Evolutionary conservation across 2,888 invertebrate species (phyloP), one percentile per base, ranked within the genome.

Genomic region (Meta bourneti): DNA sequence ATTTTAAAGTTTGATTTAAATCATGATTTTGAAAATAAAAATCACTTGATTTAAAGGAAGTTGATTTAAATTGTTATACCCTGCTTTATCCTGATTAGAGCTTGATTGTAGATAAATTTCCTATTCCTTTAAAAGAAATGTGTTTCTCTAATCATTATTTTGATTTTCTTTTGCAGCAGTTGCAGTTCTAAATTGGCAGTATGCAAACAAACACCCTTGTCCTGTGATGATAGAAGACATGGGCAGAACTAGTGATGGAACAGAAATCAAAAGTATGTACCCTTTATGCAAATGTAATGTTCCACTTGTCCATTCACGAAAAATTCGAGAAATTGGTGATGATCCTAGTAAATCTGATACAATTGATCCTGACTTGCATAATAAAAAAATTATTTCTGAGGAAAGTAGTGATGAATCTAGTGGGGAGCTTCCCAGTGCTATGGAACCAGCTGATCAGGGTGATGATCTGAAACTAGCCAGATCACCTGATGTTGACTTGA

Each of bases 171-270:
- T 54, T 75, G 49, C 74, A 93, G 93, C 92, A 86, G 91, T 93
- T 93, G 93, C 93, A 91, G 93, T 94, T 90, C 89, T 94, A 75
- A 93, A 93, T 79, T 93, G 93, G 93, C 93, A 93, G 90, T 93
- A 93, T 85, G 93, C 93, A 72, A 92, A 89, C 83, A 93, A 93
- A 85, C 93, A 93, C 81, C 93, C 93, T 61, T 94, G 94, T 93
- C 93, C 94, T 93, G 94, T 94, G 91, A 93, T 94, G 93, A 94
- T 94, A 72, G 94, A 94, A 91, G 93, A 94, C 91, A 93, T 93
- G 93, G 93, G 92, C 61, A 87, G 90, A 91, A 90, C 75, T 88
- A 90, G 84, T 91, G 90, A 92, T 80, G 91, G 93, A 83, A 87
- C 91, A 84, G 90, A 91, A 87, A 83, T 92, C 77, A 93, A 93